A percentile compares a stretch with the other conserved stretches of the same genome.
Evolutionary conservation across 2,113 vertebrate species (phyloP).

Genomic region (Sylvia atricapilla): DNA sequence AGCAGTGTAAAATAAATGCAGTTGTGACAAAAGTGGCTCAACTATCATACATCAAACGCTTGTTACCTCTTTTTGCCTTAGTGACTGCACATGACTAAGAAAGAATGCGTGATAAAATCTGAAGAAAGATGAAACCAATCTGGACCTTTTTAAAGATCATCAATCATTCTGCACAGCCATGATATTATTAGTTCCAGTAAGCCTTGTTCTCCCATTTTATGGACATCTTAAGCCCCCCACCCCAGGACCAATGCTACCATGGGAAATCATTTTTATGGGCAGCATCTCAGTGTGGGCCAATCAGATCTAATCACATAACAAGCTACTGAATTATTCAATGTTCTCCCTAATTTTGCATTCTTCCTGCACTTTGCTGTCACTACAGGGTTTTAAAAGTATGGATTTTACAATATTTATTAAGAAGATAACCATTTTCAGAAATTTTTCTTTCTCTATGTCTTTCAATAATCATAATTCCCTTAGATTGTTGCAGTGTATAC

Average conservation of each 20-base stretch:
- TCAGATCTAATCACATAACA: conserved; percentile 80
- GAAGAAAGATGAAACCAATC: conserved; percentile 95
- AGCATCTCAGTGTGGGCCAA: conserved; percentile 75
- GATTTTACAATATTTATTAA: conserved; percentile 59
- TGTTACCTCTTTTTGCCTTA: conserved; percentile 88
- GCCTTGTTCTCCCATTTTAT: conserved; percentile 90
- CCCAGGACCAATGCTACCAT: conserved; percentile 73
- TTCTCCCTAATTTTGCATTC: conserved; percentile 67
- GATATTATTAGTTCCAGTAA: conserved; percentile 92
- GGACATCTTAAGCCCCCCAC: conserved; percentile 82
- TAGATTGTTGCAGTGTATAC: neutral
- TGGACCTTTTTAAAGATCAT: conserved; percentile 88
- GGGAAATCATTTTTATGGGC: conserved; percentile 80
- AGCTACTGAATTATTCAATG: conserved; percentile 70
- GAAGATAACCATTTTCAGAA: neutral
- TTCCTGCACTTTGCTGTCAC: conserved; percentile 52
- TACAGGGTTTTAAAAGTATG: conserved; percentile 47
- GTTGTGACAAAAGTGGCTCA: conserved; percentile 88
- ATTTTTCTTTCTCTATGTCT: conserved; percentile 25
- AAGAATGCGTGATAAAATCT: conserved; percentile 94
- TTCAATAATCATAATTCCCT: neutral
- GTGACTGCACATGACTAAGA: conserved; percentile 91
- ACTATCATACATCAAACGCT: conserved; percentile 93
- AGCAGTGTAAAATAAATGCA: conserved; percentile 81
- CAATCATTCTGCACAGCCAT: conserved; percentile 84